Evolutionary conservation across 2,888 invertebrate species (phyloP), one percentile per base, ranked within the genome.

Genomic region (Chrysolina haemoptera): DNA sequence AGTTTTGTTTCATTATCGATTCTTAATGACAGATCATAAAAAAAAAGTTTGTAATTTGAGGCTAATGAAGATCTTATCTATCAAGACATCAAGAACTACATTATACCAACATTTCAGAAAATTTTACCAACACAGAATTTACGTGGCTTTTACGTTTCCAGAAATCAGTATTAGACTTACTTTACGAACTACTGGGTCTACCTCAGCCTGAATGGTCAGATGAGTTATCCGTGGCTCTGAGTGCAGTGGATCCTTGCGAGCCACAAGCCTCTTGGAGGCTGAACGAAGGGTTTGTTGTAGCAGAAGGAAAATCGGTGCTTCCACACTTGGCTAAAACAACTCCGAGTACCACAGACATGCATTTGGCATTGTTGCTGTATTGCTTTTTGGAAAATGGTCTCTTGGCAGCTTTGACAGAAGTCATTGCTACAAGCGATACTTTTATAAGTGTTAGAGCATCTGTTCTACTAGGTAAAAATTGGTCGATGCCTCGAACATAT

Each of bases 151-250:
- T 35, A 8, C 8, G 27, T 5, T 87, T 89, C 8, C 87, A 96
- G 96, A 95, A 96, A 92, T 96, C 96, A 68, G 94, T 98, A 84
- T 89, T 98, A 87, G 98, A 98, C 88, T 90, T 98, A 77, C 89
- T 98, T 59, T 98, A 96, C 86, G 98, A 98, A 87, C 89, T 98
- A 73, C 92, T 98, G 81, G 94, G 95, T 73, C 89, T 98, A 79
- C 94, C 95, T 59, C 92, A 96, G 86, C 97, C 97, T 0, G 94
- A 94, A 83, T 98, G 97, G 97, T 96, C 97, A 1, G 96, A 96
- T 83, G 97, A 98, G 87, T 94, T 97, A 82, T 93, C 94, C 62
- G 94, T 95, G 50, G 98, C 98, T 1, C 88, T 98, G 78, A 93
- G 94, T 78, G 96, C 96, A 53, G 93, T 97, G 75, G 96, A 98